A percentile compares a stretch with the other conserved stretches of the same genome.
phyloP scores from a whole-genome alignment of 1,140 invertebrate genomes.

The Nautilus pompilius region DNA sequence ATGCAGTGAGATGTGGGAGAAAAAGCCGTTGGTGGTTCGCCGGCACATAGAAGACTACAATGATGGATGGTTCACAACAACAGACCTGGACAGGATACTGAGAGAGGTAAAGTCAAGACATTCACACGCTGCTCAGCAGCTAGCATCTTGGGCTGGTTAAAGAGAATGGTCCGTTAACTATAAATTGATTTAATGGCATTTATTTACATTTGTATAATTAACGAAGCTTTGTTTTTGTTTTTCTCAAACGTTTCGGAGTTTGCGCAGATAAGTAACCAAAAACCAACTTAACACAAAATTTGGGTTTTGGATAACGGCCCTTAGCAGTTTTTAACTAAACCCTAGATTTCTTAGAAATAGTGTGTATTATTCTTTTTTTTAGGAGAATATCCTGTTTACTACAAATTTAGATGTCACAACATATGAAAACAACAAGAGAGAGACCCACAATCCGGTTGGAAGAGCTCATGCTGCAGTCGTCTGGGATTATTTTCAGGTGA shows the following conservation, averaged over 20 bases:
- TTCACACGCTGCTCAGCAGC: too few species aligned
- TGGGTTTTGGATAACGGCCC: too few species aligned
- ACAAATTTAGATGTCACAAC: slow-evolving; percentile 89
- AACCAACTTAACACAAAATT: too few species aligned
- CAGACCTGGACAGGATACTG: slow-evolving; percentile 75
- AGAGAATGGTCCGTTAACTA: too few species aligned
- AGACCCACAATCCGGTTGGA: slow-evolving; percentile 85
- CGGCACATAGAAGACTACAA: slow-evolving; percentile 69
- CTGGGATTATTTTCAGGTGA: slow-evolving; percentile 80
- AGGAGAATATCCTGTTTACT: slow-evolving; percentile 73
- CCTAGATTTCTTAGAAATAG: neutral
- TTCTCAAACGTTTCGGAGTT: too few species aligned
- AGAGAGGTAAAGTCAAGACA: slow-evolving; percentile 53
- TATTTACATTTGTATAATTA: too few species aligned
- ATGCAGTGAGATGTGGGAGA: slow-evolving; percentile 73
- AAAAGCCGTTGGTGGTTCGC: slow-evolving; percentile 71
- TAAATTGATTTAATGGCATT: too few species aligned
- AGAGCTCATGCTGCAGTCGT: slow-evolving; percentile 70
- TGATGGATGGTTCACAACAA: slow-evolving; percentile 70
- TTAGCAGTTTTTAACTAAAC: neutral
- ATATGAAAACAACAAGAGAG: slow-evolving; percentile 72
- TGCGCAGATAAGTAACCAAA: too few species aligned
- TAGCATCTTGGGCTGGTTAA: too few species aligned
- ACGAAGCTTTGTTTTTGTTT: too few species aligned
- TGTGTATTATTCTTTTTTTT: slow-evolving; percentile 16